phyloP scores from a whole-genome alignment of 2,888 invertebrate genomes.

The Anaspis maculata region DNA sequence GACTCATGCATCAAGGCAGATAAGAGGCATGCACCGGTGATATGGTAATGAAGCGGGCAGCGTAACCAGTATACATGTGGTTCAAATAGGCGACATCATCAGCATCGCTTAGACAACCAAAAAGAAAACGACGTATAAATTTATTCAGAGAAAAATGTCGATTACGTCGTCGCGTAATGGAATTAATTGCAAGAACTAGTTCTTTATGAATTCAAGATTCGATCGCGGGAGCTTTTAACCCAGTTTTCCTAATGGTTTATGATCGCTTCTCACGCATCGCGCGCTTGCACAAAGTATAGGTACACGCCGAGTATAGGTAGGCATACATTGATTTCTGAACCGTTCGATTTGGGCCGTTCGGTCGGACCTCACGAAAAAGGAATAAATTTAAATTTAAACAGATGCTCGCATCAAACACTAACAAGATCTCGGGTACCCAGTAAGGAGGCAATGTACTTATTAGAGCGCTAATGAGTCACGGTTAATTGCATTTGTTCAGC shows the following conservation, averaged over 20 bases:
- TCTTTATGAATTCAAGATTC: conserved; percentile 19
- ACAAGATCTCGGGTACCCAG: conserved; percentile 5
- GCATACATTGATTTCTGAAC: not conserved
- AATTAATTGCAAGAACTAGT: conserved; percentile 25
- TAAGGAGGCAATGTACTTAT: too few relatives aligned
- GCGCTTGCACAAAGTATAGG: too few relatives aligned
- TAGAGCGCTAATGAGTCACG: conserved; percentile 19
- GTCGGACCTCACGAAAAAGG: not conserved
- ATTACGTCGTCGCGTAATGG: too few relatives aligned
- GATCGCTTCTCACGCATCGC: conserved; percentile 19
- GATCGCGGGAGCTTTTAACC: conserved; percentile 24
- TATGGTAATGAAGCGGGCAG: too few relatives aligned
- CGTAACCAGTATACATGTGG: too few relatives aligned
- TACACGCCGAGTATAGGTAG: too few relatives aligned
- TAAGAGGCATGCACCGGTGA: too few relatives aligned
- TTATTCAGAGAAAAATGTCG: too few relatives aligned
- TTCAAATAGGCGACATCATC: too few relatives aligned
- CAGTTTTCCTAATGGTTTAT: conserved; percentile 21
- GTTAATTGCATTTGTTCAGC: conserved; percentile 22
- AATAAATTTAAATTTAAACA: conserved; percentile 11
- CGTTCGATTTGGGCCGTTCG: not conserved
- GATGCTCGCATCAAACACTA: conserved; percentile 9
- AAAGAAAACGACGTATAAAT: too few relatives aligned
- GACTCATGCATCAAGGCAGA: too few relatives aligned
- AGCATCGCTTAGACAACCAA: too few relatives aligned